A percentile compares a stretch with the other conserved stretches of the same genome.
Conservation (phyloP, 2,113 vertebrate species). For the Aix galericulata region DNA sequence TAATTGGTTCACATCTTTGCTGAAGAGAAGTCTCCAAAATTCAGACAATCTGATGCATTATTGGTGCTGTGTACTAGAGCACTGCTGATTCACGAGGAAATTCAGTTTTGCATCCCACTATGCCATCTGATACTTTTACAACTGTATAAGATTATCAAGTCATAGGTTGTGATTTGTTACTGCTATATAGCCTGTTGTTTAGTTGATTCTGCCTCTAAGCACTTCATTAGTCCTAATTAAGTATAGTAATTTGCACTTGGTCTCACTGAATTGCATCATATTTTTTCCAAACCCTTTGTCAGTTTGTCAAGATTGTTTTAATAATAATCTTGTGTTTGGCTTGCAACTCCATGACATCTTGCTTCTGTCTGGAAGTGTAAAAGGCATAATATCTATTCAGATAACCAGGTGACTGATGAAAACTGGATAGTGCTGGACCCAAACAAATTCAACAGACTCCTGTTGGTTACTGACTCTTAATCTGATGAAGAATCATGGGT, state of each 20-base stretch:
- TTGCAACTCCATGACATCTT: background rate
- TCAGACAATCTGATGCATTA: accelerated
- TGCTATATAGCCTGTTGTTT: background rate
- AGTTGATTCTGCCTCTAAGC: background rate
- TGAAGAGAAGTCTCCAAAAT: background rate
- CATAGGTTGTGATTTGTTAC: background rate
- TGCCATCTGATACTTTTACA: background rate
- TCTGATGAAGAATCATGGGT: background rate
- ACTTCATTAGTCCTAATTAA: background rate
- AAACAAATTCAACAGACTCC: accelerated
- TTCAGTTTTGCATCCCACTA: background rate
- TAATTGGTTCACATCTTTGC: background rate
- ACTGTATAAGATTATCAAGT: background rate
- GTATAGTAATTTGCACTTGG: background rate
- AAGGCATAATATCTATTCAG: background rate
- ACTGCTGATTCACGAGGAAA: background rate
- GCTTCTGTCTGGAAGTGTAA: background rate
- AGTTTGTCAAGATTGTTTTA: background rate
- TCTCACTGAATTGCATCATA: background rate
- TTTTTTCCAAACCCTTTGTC: background rate
- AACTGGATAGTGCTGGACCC: background rate
- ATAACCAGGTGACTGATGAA: background rate
- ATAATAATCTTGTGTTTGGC: background rate
- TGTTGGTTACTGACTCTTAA: accelerated
- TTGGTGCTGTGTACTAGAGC: background rate